These are phyloP conservation scores for Rhadinocentrus ornatus DNA, from an alignment of 2,797 vertebrate genomes.

Conservation along the genomic window DNA sequence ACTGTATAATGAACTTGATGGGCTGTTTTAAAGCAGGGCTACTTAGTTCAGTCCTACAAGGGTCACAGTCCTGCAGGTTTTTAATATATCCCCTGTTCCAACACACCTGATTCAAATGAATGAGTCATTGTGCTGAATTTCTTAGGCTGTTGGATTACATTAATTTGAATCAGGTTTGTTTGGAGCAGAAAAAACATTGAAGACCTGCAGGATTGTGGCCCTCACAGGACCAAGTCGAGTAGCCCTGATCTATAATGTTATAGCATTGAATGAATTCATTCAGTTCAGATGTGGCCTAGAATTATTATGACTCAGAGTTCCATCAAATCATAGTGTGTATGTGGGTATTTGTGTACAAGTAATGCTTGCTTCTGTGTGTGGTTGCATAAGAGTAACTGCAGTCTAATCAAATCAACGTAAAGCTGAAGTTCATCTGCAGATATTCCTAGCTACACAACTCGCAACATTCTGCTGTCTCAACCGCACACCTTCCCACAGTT, in stretches of 20 bases:
- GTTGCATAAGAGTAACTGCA: slow-evolving; percentile 5
- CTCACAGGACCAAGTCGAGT: not conserved
- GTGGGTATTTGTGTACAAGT: not conserved
- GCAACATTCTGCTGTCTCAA: slow-evolving; percentile 1
- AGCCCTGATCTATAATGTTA: not conserved
- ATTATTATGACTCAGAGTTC: not conserved
- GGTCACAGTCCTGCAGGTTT: not conserved
- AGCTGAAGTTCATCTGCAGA: slow-evolving; percentile 25
- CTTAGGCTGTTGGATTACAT: not conserved
- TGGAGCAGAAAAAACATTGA: not conserved
- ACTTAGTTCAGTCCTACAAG: not conserved
- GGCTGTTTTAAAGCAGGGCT: not conserved
- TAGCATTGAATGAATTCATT: not conserved
- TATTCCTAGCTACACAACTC: slow-evolving; percentile 22
- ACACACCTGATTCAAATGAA: not conserved
- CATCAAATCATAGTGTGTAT: slow-evolving; percentile 10
- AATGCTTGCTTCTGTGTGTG: slow-evolving; percentile 4
- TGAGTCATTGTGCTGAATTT: not conserved
- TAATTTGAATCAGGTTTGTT: not conserved
- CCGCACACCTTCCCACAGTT: not conserved
- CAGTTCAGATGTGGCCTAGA: not conserved
- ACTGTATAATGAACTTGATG: not conserved
- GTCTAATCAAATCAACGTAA: slow-evolving; percentile 39
- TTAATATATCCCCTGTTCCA: not conserved
- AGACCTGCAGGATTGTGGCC: too few relatives aligned